Percentiles rank a stretch among this genome's conserved stretches.
Evolutionary conservation across 2,797 vertebrate species (phyloP).

Genomic region (Trachurus trachurus): DNA sequence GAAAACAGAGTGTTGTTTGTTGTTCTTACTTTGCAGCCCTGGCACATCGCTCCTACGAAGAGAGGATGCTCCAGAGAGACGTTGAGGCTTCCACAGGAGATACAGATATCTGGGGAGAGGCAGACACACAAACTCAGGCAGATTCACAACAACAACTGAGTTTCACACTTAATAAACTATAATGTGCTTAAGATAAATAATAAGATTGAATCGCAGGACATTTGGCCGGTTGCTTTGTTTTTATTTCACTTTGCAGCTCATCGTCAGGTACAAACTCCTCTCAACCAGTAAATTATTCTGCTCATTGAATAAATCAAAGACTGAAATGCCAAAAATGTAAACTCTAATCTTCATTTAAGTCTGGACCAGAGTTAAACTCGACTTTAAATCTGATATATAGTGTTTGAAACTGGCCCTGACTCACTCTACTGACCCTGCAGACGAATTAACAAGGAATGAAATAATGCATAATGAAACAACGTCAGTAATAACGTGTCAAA

Average conservation of each 20-base stretch:
- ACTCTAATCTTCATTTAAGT: neutral
- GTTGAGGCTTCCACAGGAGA: slow-evolving; percentile 93
- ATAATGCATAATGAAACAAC: neutral
- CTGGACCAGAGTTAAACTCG: neutral
- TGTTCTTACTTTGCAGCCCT: slow-evolving; percentile 90
- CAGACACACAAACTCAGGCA: slow-evolving; percentile 9
- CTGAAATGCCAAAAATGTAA: slow-evolving; percentile 6
- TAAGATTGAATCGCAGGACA: neutral
- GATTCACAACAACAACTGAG: neutral
- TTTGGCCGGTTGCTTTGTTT: neutral
- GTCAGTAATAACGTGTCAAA: neutral
- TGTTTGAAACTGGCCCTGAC: neutral
- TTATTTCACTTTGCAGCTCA: slow-evolving; percentile 7
- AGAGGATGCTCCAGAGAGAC: slow-evolving; percentile 92
- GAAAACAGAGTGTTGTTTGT: neutral
- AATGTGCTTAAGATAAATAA: neutral
- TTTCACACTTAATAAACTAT: neutral
- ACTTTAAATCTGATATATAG: neutral
- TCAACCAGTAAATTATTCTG: neutral
- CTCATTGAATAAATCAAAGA: slow-evolving; percentile 9
- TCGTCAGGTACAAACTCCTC: neutral
- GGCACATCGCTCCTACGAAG: slow-evolving; percentile 94
- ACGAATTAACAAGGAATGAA: neutral
- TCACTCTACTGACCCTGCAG: neutral
- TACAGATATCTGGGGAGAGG: slow-evolving; percentile 88